Evolutionary conservation across 1,140 invertebrate genomes (phyloP), one percentile per base, ranked within the genome.

Genomic region (Cydia amplana): DNA sequence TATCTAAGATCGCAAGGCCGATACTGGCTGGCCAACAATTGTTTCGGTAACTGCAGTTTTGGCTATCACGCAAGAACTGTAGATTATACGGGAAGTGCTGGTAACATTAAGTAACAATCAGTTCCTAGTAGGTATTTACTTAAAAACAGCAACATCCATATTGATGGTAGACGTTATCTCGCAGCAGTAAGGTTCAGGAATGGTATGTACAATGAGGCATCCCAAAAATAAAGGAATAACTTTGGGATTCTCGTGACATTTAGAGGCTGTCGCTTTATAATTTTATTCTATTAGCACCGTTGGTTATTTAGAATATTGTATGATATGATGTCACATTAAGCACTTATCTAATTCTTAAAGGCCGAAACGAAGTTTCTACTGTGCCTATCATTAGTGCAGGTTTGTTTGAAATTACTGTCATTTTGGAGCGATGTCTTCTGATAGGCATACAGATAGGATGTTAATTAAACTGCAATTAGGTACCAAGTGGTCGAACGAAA

Each of bases 1-100:
- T 60, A 70, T 70, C 65, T 70, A 36, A 6, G 65, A 70, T 70
- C 32, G 65, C 65, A 70, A 70, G 65, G 65, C 32, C 65, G 65
- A 43, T 18, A 32, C 65, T 12, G 20, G 1, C 65, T 12, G 20
- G 1, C 18, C 16, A 20, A 46, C 20, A 23, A 23, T 60, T 60
- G 18, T 60, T 23, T 23, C 4, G 55, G 20, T 60, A 23, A 60
- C 55, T 23, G n/a, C n/a, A 60, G 55, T 23, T 60, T 60, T 23
- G 55, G 10, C 18, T 60, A 60, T 20, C 55, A 60, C 20, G 55
- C 55, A 60, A 16, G 43, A 7, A 46, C 12, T 46, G 43, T 20
- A 10, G 55, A 60, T 60, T 60, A 23, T 23, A 60, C 10, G 20
- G 55, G 55, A 60, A 60, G n/a, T 60, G 55, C 18, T 60, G 9